Evolutionary conservation across 2,113 vertebrate genomes (phyloP).

Genomic region (Dolichotis patagonum): DNA sequence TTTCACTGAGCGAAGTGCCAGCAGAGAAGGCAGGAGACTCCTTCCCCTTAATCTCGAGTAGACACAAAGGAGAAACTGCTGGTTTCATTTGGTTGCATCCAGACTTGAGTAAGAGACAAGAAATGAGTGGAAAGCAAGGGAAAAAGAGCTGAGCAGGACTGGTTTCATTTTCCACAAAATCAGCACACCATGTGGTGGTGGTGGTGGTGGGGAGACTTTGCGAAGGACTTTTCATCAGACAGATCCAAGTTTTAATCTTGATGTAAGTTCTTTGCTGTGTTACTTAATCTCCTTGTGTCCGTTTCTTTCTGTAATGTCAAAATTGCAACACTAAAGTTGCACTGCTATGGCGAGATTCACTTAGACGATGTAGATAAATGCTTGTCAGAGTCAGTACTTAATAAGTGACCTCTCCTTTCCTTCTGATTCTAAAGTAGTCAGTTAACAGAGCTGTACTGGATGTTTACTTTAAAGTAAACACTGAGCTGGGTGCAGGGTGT

Average conservation of each 20-base stretch:
- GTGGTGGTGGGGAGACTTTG: not conserved
- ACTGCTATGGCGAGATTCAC: not conserved
- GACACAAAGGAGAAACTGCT: not conserved
- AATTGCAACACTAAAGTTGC: not conserved
- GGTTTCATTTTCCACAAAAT: constrained; percentile 9
- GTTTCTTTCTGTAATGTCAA: not conserved
- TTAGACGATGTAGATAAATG: constrained; percentile 2
- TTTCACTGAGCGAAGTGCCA: constrained; percentile 13
- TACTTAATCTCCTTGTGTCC: not conserved
- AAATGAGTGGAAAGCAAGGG: not conserved
- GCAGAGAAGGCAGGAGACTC: not conserved
- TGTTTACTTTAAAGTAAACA: not conserved
- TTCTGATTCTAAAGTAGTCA: not conserved
- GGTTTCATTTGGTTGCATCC: not conserved
- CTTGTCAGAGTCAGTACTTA: not conserved
- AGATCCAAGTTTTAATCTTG: not conserved
- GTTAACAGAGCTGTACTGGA: not conserved
- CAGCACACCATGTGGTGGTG: not conserved
- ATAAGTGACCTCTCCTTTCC: not conserved
- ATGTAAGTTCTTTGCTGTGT: not conserved
- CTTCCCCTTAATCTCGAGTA: constrained; percentile 4
- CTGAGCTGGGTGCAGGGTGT: not conserved
- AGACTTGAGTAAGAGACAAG: not conserved
- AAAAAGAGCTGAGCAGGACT: not conserved
- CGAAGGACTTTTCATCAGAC: not conserved